phyloP scores from a whole-genome alignment of 2,888 invertebrate genomes.

The Anorthoa munda region DNA sequence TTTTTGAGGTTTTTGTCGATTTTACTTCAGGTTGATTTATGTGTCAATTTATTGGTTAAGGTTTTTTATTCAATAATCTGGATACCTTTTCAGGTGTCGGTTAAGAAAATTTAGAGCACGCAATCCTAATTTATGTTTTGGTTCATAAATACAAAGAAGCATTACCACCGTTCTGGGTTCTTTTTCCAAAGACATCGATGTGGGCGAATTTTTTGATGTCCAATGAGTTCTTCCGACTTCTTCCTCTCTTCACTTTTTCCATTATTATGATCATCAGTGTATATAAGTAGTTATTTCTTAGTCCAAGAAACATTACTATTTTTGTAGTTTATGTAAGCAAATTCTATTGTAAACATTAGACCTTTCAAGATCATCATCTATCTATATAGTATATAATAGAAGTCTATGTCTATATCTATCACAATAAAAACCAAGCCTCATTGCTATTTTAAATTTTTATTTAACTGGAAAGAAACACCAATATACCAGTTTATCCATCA shows the following conservation, averaged over 20 bases:
- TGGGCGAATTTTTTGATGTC: no score
- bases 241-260: no score
- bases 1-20: not conserved
- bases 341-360: not conserved
- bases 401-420: not conserved
- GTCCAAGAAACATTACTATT: no score
- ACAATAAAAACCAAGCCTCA: not conserved
- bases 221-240: no score
- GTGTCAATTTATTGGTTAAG: constrained; percentile 33
- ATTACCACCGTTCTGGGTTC: no score
- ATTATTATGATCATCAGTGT: no score
- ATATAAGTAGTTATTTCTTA: no score
- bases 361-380: not conserved
- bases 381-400: no score
- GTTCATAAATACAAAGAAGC: not conserved
- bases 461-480: not conserved
- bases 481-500: not conserved
- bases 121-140: not conserved
- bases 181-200: no score
- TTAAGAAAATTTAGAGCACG: not conserved
- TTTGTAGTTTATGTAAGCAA: no score
- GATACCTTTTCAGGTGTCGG: not conserved
- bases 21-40: constrained; percentile 20
- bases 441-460: constrained; percentile 4
- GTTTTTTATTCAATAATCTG: not conserved